Conservation (phyloP, 2,113 vertebrate genomes). For the Cynopterus brachyotis region DNA sequence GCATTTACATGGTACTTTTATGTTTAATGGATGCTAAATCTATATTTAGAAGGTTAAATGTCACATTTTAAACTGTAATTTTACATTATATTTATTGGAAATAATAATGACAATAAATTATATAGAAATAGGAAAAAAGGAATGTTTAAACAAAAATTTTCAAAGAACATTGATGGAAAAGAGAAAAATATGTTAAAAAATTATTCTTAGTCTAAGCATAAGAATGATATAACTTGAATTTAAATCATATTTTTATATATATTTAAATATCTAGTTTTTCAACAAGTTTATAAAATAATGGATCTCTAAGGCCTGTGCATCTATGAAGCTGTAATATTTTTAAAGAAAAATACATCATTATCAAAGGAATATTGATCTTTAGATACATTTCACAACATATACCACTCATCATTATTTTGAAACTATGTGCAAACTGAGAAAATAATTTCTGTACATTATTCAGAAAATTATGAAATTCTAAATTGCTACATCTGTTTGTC, state of each 20-base stretch:
- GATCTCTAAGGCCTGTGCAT: not conserved
- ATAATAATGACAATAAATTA: not conserved
- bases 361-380: not conserved
- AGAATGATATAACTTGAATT: not conserved
- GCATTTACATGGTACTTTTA: not conserved
- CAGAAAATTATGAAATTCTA: not conserved
- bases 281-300: not conserved
- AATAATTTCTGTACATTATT: conserved; percentile 20
- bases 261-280: not conserved
- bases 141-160: not conserved
- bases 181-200: not conserved
- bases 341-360: not conserved
- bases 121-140: not conserved
- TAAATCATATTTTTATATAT: not conserved
- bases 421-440: not conserved
- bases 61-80: conserved; percentile 7
- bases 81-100: conserved; percentile 18
- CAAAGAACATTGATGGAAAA: not conserved
- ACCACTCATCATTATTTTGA: not conserved
- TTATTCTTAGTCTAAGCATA: not conserved
- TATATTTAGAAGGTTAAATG: conserved; percentile 21
- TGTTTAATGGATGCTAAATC: not conserved
- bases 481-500: not conserved
- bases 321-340: not conserved
- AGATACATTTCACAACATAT: not conserved